Conservation (phyloP, 1,140 invertebrate species). For the Wiebesia pumilae region DNA sequence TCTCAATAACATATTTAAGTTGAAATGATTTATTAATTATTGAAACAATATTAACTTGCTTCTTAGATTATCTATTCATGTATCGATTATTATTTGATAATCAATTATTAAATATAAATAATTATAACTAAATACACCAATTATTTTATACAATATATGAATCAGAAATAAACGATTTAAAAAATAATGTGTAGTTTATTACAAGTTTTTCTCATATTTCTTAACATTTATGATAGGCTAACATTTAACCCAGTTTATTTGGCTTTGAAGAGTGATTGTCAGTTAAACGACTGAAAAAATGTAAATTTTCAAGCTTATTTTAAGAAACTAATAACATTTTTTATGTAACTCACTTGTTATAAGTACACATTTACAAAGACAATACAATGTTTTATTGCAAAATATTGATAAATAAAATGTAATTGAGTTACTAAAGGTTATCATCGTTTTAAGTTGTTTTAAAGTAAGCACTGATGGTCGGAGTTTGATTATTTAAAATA, state of each 20-base stretch:
- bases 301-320: background rate
- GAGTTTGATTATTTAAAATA: slow-evolving; percentile 2
- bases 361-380: background rate
- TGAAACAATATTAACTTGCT: too few relatives aligned
- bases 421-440: slow-evolving; percentile 7
- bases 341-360: background rate
- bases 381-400: slow-evolving; percentile 17
- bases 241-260: background rate
- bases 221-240: background rate
- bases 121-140: background rate
- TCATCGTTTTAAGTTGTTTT: slow-evolving; percentile 1
- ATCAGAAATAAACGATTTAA: too few relatives aligned
- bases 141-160: background rate
- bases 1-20: too few relatives aligned
- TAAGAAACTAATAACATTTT: background rate
- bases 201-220: background rate
- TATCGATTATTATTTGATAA: too few relatives aligned
- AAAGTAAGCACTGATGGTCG: background rate
- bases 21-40: too few relatives aligned
- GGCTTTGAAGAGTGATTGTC: background rate
- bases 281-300: background rate
- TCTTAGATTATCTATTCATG: too few relatives aligned
- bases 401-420: slow-evolving; percentile 25
- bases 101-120: background rate
- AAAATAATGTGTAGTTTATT: background rate